Base-by-base conservation (phyloP, 2,888 invertebrate species). In the Drosophila heteroneura region DNA sequence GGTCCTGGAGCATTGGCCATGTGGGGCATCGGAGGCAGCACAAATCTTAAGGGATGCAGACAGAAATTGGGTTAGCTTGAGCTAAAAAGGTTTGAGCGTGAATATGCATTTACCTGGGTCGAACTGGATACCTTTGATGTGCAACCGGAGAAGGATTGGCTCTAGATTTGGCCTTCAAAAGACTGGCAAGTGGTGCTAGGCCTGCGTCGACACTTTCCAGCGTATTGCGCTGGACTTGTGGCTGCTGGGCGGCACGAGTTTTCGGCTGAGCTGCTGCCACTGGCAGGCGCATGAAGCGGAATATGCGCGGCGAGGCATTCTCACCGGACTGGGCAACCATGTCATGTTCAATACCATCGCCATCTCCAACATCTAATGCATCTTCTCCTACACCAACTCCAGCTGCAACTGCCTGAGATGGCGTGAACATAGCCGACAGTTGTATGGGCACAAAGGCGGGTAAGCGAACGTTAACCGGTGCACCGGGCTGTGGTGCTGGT, bases 401-500 rank as follows among this genome's bases (percentile, higher is more conserved):
- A n/a, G 33, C 28, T 5, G 12, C 44, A 28, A 37, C 70, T 6
- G 47, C 26, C 2, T 32, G 39, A 88, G 93, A 28, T 93, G 93
- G 92, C 92, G 94, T 57, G 90, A 90, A 92, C 92, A 92, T 92
- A 22, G 93, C 93, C 3, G 92, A 87, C 4, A 93, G 72, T 54
- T 92, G 92, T 5, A 93, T 85, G 35, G 93, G 93, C 26, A 93
- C 92, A 70, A 93, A 92, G 16, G 93, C 93, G 5, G 93, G 93
- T 49, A 93, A 61, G 0, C 89, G 87, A 0, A 92, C 91, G 0
- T 92, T 91, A 0, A 92, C 66, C 5, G 92, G 93, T n/a, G 76
- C 62, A 0, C 86, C 86, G 0, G 80, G 57, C 16, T 10, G 37
- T 39, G 37, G 37, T n/a, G 53, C 19, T 5, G 56, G 47, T 1